Evolutionary conservation across 2,888 invertebrate species (phyloP).

Genomic region (Phania funesta): DNA sequence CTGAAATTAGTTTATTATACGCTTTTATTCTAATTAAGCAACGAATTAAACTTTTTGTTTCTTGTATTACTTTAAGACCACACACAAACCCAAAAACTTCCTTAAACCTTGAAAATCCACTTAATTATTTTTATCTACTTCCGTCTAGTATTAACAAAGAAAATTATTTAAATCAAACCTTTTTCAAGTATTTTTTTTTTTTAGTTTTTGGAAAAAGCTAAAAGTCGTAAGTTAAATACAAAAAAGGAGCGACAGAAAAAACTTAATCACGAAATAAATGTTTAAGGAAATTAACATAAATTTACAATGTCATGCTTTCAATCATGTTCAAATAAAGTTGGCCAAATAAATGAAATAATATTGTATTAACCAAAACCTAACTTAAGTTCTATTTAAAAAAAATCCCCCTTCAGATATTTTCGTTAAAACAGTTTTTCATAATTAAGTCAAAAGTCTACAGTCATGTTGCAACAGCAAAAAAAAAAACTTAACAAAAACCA

Average conservation of each 20-base stretch:
- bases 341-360: constrained; percentile 10
- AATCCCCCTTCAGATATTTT: background rate
- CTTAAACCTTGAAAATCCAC: background rate
- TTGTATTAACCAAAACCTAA: background rate
- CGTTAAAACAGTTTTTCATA: constrained; percentile 34
- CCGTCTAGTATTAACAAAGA: constrained; percentile 7
- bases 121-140: constrained; percentile 16
- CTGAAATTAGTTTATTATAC: no score
- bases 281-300: constrained; percentile 63
- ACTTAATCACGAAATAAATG: constrained; percentile 63
- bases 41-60: background rate
- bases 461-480: constrained; percentile 34
- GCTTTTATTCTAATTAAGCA: no score
- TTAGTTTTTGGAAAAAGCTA: background rate
- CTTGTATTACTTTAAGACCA: background rate
- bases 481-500: background rate
- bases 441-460: constrained; percentile 48
- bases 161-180: constrained; percentile 28
- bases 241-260: constrained; percentile 9
- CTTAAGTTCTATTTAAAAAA: background rate
- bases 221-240: constrained; percentile 17
- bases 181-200: background rate
- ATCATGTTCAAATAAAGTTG: constrained; percentile 52
- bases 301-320: constrained; percentile 64
- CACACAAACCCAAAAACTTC: constrained; percentile 24